Percentiles rank a stretch among this genome's conserved stretches.
These are phyloP conservation scores for Isotomurus palustris DNA, from an alignment of 2,888 invertebrate genomes.

Conservation along the genomic window DNA sequence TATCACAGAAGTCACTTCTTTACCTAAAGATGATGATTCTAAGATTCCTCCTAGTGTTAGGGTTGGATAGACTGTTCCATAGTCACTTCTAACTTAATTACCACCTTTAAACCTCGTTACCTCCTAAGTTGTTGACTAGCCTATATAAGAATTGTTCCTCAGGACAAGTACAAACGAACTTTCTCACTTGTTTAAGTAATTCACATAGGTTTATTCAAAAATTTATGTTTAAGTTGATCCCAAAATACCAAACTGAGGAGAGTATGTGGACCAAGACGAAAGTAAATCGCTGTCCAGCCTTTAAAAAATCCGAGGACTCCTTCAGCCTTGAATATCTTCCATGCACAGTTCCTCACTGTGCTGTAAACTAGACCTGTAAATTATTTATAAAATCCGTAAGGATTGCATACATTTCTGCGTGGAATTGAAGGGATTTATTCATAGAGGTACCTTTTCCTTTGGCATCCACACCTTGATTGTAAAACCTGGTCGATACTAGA, in stretches of 20 bases:
- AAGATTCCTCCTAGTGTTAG: too few species aligned
- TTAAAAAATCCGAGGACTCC: slow-evolving; percentile 80
- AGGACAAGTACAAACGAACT: too few species aligned
- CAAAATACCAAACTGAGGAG: slow-evolving; percentile 71
- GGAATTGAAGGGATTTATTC: neutral
- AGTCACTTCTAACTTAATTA: too few species aligned
- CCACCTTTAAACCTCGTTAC: too few species aligned
- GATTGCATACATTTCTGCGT: neutral
- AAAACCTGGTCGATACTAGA: slow-evolving; percentile 77
- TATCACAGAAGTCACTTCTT: too few species aligned
- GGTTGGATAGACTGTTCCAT: too few species aligned
- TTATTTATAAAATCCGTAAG: neutral
- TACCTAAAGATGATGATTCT: too few species aligned
- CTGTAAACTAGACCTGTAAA: slow-evolving; percentile 62
- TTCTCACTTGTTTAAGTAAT: too few species aligned
- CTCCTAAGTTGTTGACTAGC: too few species aligned
- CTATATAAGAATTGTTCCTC: too few species aligned
- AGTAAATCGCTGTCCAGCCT: slow-evolving; percentile 79
- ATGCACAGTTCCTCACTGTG: slow-evolving; percentile 68
- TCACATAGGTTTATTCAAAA: too few species aligned
- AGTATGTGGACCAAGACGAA: slow-evolving; percentile 63
- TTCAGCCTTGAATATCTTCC: slow-evolving; percentile 68
- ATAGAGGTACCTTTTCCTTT: slow-evolving; percentile 52
- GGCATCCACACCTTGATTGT: slow-evolving; percentile 73
- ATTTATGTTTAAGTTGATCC: slow-evolving; percentile 56